Base-by-base conservation (phyloP, 2,888 invertebrate genomes). In the Tenodera sinensis region DNA sequence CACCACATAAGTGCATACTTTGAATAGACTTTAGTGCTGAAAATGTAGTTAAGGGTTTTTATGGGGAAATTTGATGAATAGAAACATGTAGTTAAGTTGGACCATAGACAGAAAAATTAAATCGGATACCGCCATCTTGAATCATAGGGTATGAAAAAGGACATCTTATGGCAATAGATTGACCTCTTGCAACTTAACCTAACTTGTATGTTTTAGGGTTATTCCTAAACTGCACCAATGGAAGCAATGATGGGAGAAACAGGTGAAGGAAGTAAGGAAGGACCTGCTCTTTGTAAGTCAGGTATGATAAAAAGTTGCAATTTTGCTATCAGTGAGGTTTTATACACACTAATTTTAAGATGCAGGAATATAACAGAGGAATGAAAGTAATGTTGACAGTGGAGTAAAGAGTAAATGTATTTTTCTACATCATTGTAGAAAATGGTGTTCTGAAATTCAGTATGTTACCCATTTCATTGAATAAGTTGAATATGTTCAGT, bases 191-290 rank as follows among this genome's bases (percentile, higher is more conserved):
- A 89, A 88, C 84, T 88, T 88, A 89, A 83, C 87, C 83, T 89
- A 83, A 30, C 47, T 85, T 88, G 85, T 71, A 27, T 85, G 6
- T 89, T 88, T n/a, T 28, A 90, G 90, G 85, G 27, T 90, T 42
- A 27, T 34, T 28, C 54, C 83, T 27, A 71, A 28, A 27, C 83
- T 4, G 30, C 85, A 30, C 89, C 89, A 87, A 90, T 91, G 91
- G 91, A 91, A 89, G 88, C 90, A 34, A 90, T 88, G 88, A 90
- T 90, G 90, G 91, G 90, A 42, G 90, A 91, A 83, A 88, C 87
- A n/a, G 87, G 83, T 12, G 90, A 90, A 89, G 90, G 84, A 83
- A 89, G 89, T 82, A 90, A 90, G 84, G 90, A 90, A 88, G 89
- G 86, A 28, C 83, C 88, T 28, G 87, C 82, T 28, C 84, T 87